phyloP scores from a whole-genome alignment of 2,797 vertebrate genomes.

The Chelidonichthys spinosus region DNA sequence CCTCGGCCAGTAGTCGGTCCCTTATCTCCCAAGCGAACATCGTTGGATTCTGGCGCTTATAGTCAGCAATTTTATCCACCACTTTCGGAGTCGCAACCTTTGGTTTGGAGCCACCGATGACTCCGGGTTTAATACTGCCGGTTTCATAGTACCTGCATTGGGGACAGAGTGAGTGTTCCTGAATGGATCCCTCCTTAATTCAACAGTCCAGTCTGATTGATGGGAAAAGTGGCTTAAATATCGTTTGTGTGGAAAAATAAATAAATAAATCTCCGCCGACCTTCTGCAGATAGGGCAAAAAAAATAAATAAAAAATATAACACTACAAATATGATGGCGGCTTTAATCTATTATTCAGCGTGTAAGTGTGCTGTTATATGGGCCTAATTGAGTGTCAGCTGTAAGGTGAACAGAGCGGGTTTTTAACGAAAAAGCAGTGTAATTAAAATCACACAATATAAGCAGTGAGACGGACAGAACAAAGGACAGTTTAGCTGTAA shows the following conservation, averaged over 20 bases:
- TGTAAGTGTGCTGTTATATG: constrained; percentile 51
- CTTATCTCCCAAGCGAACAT: constrained; percentile 99
- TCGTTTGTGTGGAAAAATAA: constrained; percentile 41
- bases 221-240: constrained; percentile 50
- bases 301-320: constrained; percentile 8
- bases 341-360: constrained; percentile 50
- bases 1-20: constrained; percentile 95
- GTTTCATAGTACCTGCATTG: constrained; percentile 96
- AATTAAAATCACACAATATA: constrained; percentile 71
- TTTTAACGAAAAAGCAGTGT: constrained; percentile 59
- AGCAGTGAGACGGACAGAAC: constrained; percentile 74
- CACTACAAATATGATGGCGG: constrained; percentile 51
- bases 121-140: constrained; percentile 99
- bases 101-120: constrained; percentile 98
- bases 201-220: constrained; percentile 45
- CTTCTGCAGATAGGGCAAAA: constrained; percentile 36
- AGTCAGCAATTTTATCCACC: constrained; percentile 99
- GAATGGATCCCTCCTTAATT: constrained; percentile 60
- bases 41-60: constrained; percentile 97
- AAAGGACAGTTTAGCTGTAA: constrained; percentile 65
- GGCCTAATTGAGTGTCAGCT: constrained; percentile 68
- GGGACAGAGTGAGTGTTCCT: constrained; percentile 62
- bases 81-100: constrained; percentile 99
- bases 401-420: constrained; percentile 64
- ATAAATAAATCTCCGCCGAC: constrained; percentile 49